phyloP scores from a whole-genome alignment of 2,888 invertebrate genomes.

The Xestia ashworthii region DNA sequence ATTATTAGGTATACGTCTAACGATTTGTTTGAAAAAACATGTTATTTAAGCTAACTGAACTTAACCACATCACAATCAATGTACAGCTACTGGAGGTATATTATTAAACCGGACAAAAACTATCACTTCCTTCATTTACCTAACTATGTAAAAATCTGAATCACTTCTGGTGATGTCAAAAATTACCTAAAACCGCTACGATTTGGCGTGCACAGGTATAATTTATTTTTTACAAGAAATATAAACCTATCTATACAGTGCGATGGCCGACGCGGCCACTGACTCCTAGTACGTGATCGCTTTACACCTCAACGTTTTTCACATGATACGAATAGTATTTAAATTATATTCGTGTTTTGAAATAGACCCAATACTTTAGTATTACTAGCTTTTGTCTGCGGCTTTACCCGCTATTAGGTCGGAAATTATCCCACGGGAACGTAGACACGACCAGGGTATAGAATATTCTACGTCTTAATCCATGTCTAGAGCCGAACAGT shows the following conservation, averaged over 20 bases:
- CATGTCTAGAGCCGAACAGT: neutral
- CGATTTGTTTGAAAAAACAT: neutral
- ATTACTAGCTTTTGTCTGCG: neutral
- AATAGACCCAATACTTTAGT: neutral
- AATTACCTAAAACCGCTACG: neutral
- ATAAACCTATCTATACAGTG: slow-evolving; percentile 36
- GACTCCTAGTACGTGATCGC: slow-evolving; percentile 57
- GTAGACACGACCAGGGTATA: neutral
- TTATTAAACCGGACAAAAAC: slow-evolving; percentile 9
- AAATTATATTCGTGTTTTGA: neutral
- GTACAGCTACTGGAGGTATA: neutral
- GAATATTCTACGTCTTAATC: neutral
- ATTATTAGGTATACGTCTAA: neutral
- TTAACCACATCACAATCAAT: slow-evolving; percentile 5
- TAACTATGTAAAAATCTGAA: neutral
- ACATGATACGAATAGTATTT: slow-evolving; percentile 22
- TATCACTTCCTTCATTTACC: neutral
- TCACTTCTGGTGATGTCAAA: slow-evolving; percentile 13
- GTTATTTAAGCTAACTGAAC: neutral
- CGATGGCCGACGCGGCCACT: slow-evolving; percentile 54
- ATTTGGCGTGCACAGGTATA: slow-evolving; percentile 32
- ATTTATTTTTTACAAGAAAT: slow-evolving; percentile 41
- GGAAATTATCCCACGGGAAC: neutral
- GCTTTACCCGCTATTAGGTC: neutral
- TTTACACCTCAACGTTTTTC: slow-evolving; percentile 34